These are phyloP conservation scores for Hippocampus guttulatus DNA, from an alignment of 2,113 vertebrate genomes.

Conservation along the genomic window DNA sequence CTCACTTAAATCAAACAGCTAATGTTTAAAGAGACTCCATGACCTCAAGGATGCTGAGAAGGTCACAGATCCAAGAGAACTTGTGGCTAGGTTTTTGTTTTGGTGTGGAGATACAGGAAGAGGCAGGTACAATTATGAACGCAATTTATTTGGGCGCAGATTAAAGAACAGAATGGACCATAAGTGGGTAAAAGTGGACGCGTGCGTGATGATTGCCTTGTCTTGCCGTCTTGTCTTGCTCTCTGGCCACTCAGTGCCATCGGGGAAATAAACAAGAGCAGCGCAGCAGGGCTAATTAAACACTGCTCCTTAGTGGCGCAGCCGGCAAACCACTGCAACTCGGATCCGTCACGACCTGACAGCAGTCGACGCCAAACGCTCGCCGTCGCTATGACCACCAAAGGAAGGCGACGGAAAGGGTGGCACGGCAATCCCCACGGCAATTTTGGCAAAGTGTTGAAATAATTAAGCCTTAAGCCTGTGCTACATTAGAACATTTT, in stretches of 20 bases:
- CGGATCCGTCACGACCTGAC: constrained; percentile 54
- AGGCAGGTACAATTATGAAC: neutral
- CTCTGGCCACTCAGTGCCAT: constrained; percentile 52
- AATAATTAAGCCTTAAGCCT: neutral
- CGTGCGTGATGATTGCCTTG: constrained; percentile 46
- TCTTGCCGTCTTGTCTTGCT: constrained; percentile 14
- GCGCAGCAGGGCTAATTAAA: constrained; percentile 74
- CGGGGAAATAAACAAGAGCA: constrained; percentile 69
- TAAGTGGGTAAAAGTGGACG: constrained; percentile 20
- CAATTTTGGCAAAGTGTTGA: neutral
- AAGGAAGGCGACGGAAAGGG: neutral
- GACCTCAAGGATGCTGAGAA: constrained; percentile 22
- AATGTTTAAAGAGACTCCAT: constrained; percentile 57
- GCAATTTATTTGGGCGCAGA: too few species aligned
- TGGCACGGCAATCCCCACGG: neutral
- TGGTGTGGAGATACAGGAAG: neutral
- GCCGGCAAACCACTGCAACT: constrained; percentile 48
- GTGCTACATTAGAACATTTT: neutral
- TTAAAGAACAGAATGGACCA: too few species aligned
- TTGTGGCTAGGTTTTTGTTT: constrained; percentile 41
- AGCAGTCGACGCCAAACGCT: constrained; percentile 30
- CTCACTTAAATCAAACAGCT: constrained; percentile 60
- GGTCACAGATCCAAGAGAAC: constrained; percentile 34
- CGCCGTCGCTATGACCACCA: constrained; percentile 59
- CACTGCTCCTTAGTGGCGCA: constrained; percentile 46